These are phyloP conservation scores for Diglossa cyanea DNA, from an alignment of 2,797 vertebrate genomes.

Conservation along the genomic window DNA sequence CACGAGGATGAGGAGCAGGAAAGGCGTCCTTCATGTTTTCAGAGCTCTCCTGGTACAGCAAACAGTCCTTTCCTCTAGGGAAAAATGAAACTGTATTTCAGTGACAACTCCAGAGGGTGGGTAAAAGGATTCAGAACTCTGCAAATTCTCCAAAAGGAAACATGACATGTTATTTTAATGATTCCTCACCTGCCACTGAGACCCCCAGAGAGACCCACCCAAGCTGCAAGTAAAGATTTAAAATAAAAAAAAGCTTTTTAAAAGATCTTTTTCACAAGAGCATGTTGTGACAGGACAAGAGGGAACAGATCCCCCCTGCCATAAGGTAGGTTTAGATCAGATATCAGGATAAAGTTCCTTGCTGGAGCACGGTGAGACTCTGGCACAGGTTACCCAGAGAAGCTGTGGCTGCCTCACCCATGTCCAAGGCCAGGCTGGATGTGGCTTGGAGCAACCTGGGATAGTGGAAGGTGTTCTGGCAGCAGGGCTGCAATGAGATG, in stretches of 20 bases:
- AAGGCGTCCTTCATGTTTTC: slow-evolving; percentile 53
- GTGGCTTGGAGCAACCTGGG: neutral
- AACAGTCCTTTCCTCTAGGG: slow-evolving; percentile 83
- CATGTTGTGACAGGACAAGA: neutral
- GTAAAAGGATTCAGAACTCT: neutral
- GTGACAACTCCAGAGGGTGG: neutral
- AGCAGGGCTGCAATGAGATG: neutral
- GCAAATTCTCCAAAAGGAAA: neutral
- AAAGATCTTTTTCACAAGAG: neutral
- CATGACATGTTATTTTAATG: fast-evolving
- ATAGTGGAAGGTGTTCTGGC: neutral
- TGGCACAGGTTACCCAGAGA: neutral
- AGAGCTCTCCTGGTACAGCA: slow-evolving; percentile 79
- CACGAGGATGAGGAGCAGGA: neutral
- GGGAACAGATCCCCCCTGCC: neutral
- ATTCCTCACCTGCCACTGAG: neutral
- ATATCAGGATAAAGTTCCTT: neutral
- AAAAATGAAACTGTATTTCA: neutral
- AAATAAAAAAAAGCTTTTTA: neutral
- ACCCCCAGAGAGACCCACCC: fast-evolving
- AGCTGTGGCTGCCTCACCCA: neutral
- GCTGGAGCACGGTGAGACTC: neutral
- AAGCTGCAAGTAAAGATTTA: neutral
- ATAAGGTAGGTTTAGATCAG: neutral
- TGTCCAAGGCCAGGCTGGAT: neutral